Evolutionary conservation across 2,113 vertebrate genomes (phyloP).

Genomic region (Glareola pratincola): DNA sequence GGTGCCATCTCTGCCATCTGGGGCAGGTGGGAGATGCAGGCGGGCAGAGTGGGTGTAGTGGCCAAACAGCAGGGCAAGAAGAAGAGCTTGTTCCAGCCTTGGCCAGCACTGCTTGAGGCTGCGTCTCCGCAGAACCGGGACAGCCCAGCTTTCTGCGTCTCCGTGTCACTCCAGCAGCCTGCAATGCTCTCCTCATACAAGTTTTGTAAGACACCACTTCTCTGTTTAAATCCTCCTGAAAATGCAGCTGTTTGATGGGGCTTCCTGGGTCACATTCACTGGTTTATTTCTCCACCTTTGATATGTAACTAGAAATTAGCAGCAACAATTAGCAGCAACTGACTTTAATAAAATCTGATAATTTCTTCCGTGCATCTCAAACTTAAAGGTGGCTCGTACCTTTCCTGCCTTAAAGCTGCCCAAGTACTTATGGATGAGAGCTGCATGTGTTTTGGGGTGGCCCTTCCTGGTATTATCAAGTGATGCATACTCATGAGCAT

Average conservation of each 20-base stretch:
- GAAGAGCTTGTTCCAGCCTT: background rate
- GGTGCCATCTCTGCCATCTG: background rate
- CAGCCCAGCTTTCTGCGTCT: fast-evolving
- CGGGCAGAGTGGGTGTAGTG: fast-evolving
- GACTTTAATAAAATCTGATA: background rate
- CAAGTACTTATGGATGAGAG: background rate
- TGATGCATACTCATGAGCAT: background rate
- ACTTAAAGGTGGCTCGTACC: background rate
- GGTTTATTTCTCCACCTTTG: background rate
- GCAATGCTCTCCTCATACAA: background rate
- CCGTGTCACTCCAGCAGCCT: background rate
- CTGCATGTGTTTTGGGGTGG: background rate
- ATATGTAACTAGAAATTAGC: background rate
- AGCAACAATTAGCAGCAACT: background rate
- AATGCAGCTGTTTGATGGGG: background rate
- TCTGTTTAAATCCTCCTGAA: background rate
- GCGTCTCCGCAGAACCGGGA: background rate
- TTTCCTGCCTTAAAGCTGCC: background rate
- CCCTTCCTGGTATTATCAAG: background rate
- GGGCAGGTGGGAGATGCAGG: background rate
- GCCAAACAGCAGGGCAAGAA: background rate
- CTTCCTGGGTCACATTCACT: background rate
- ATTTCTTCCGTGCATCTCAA: background rate
- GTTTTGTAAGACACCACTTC: background rate
- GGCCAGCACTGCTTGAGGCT: background rate